These are phyloP conservation scores for Synanthedon tipuliformis DNA, from an alignment of 2,888 invertebrate species.

Conservation along the genomic window DNA sequence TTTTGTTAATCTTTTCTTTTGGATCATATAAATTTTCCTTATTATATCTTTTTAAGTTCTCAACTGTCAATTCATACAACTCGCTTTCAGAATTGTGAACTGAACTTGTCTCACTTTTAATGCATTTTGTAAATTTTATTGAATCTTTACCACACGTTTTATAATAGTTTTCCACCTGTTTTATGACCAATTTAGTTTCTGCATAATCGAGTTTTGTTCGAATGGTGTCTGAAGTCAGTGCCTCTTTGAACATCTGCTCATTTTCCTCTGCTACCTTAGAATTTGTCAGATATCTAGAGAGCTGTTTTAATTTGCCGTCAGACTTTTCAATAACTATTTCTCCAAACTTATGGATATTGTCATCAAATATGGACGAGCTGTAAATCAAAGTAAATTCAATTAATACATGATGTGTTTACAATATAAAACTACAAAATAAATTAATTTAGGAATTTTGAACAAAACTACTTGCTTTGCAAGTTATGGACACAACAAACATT, in stretches of 20 bases:
- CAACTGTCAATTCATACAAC: constrained; percentile 16
- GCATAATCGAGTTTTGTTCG: constrained; percentile 22
- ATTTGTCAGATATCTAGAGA: constrained; percentile 22
- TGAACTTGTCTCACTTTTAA: constrained; percentile 24
- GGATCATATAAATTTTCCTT: background rate
- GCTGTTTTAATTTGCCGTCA: constrained; percentile 17
- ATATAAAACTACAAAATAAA: too few species aligned
- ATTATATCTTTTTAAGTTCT: constrained; percentile 20
- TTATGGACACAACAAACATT: too few species aligned
- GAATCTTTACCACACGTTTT: constrained; percentile 9
- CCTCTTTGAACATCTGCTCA: constrained; percentile 23
- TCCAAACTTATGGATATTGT: constrained; percentile 48
- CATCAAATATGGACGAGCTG: constrained; percentile 45
- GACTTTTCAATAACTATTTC: constrained; percentile 26
- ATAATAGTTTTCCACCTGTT: constrained; percentile 21
- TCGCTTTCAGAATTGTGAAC: constrained; percentile 17
- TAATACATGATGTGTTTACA: background rate
- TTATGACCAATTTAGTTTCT: constrained; percentile 20
- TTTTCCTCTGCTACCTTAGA: constrained; percentile 26
- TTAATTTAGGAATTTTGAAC: background rate
- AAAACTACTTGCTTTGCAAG: too few species aligned
- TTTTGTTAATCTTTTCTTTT: constrained; percentile 3
- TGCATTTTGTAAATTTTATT: constrained; percentile 10
- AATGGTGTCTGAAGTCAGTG: constrained; percentile 23
- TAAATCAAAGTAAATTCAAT: constrained; percentile 3